Conservation (phyloP, 2,113 vertebrate species). For the Oreamnos americanus region DNA sequence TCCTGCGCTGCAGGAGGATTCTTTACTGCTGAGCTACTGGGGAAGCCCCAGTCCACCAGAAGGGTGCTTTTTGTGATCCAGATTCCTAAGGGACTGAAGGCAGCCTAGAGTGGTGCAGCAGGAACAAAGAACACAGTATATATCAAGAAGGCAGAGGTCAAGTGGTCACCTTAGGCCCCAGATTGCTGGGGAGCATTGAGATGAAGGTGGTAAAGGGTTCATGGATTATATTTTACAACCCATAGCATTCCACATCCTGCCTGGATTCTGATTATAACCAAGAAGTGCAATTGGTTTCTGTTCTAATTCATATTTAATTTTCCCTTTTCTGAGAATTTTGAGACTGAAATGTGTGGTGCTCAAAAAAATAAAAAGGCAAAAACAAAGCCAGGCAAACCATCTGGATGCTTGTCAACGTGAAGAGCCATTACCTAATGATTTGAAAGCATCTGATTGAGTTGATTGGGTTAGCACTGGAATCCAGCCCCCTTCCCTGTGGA, state of each 20-base stretch:
- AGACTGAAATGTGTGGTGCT: neutral
- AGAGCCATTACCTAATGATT: slow-evolving; percentile 20
- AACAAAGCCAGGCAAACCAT: neutral
- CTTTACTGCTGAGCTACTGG: neutral
- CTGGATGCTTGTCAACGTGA: slow-evolving; percentile 2
- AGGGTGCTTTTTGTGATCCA: neutral
- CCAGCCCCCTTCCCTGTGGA: neutral
- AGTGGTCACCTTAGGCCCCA: neutral
- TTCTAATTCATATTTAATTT: slow-evolving; percentile 34
- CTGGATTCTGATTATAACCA: neutral
- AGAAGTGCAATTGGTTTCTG: neutral
- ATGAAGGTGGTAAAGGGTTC: neutral
- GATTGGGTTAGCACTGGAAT: neutral
- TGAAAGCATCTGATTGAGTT: neutral
- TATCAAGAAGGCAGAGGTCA: neutral
- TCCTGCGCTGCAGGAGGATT: neutral
- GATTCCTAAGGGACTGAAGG: neutral
- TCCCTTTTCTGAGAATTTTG: neutral
- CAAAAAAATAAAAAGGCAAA: neutral
- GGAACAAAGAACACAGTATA: neutral
- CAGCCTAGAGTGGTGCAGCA: neutral
- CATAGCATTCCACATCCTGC: neutral
- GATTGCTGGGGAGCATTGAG: neutral
- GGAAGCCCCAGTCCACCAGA: neutral
- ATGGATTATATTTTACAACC: neutral